Conservation (phyloP, 2,797 vertebrate genomes). For the Saxicola maurus region DNA sequence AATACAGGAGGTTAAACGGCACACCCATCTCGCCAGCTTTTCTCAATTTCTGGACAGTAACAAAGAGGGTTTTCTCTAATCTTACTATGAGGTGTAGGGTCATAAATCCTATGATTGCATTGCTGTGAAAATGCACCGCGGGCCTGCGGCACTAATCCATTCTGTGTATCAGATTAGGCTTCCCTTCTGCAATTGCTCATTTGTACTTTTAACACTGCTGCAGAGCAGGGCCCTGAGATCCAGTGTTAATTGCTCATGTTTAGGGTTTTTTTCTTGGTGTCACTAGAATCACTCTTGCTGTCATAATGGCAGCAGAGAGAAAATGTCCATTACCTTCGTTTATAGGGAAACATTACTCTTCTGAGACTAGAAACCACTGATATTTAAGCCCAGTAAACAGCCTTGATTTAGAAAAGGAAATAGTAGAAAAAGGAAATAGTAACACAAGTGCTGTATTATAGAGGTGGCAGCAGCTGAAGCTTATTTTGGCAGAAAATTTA, state of each 20-base stretch:
- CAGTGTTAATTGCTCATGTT: background rate
- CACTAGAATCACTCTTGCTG: constrained; percentile 3
- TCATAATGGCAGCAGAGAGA: background rate
- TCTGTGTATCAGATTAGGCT: background rate
- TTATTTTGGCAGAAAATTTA: background rate
- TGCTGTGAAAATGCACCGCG: background rate
- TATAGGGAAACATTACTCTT: background rate
- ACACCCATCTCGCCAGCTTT: background rate
- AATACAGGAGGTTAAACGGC: background rate
- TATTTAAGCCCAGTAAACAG: constrained; percentile 10
- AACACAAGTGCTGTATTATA: background rate
- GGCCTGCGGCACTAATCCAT: constrained; percentile 7
- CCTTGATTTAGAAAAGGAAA: constrained; percentile 17
- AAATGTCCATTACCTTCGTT: background rate
- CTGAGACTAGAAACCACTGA: constrained; percentile 10
- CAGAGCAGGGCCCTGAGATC: background rate
- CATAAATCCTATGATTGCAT: constrained; percentile 22
- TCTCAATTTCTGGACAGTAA: background rate
- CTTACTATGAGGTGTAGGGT: constrained; percentile 6
- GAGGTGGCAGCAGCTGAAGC: background rate
- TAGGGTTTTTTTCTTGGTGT: background rate
- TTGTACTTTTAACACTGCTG: background rate
- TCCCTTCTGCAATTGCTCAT: constrained; percentile 8
- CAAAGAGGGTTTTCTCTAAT: background rate
- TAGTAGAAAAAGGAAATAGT: background rate